These are phyloP conservation scores for Eidolon dupreanum DNA, from an alignment of 2,797 vertebrate species.

Conservation along the genomic window DNA sequence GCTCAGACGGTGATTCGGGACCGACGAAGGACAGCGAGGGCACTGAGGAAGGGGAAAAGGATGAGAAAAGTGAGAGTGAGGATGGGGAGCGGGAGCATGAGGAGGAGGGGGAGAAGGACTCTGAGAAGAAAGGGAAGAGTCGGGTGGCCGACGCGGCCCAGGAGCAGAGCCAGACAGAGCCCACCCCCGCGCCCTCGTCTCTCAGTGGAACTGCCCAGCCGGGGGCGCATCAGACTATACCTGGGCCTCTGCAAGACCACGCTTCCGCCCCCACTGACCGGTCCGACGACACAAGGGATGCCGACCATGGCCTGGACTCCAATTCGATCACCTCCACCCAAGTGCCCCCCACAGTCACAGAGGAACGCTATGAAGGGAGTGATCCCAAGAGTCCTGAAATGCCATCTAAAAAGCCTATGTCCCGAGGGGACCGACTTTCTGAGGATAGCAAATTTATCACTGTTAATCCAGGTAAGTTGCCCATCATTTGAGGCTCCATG, in stretches of 20 bases:
- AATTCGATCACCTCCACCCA: slow-evolving; percentile 82
- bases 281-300: slow-evolving; percentile 49
- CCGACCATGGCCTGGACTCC: background rate
- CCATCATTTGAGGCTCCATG: rapidly evolving
- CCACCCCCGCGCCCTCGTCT: slow-evolving; percentile 67
- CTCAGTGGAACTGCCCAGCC: slow-evolving; percentile 84
- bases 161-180: slow-evolving; percentile 58
- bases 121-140: slow-evolving; percentile 87
- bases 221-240: slow-evolving; percentile 87
- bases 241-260: slow-evolving; percentile 77
- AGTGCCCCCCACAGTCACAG: slow-evolving; percentile 84
- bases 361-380: slow-evolving; percentile 79
- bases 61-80: slow-evolving; percentile 88
- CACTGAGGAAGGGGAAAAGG: slow-evolving; percentile 86
- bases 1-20: slow-evolving; percentile 84
- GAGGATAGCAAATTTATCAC: slow-evolving; percentile 90
- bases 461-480: slow-evolving; percentile 87
- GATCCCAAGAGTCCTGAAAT: slow-evolving; percentile 77
- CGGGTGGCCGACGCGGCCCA: slow-evolving; percentile 53
- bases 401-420: slow-evolving; percentile 79
- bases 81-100: slow-evolving; percentile 88
- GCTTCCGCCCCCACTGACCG: slow-evolving; percentile 64
- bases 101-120: slow-evolving; percentile 90
- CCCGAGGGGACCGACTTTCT: slow-evolving; percentile 78
- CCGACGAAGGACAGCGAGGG: slow-evolving; percentile 85